These are phyloP conservation scores for Trissonchulus sp. DNA, from an alignment of 2,888 invertebrate species.

Conservation along the genomic window DNA sequence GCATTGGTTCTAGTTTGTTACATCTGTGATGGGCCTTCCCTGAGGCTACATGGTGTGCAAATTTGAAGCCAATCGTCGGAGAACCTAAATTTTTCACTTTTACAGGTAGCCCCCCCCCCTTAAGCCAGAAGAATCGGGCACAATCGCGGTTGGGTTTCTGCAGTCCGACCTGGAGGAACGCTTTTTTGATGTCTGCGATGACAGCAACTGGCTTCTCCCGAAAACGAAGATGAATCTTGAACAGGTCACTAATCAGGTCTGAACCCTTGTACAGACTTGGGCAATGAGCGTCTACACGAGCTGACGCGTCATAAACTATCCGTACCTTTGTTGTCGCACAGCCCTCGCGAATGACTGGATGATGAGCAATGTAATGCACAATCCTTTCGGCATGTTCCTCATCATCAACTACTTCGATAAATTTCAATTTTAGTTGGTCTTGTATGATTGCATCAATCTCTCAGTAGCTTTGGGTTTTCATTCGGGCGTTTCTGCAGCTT, in stretches of 20 bases:
- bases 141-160: constrained; percentile 34
- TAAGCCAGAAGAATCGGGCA: constrained; percentile 34
- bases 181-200: constrained; percentile 36
- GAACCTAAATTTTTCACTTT: too few species aligned
- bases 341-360: too few species aligned
- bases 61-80: too few species aligned
- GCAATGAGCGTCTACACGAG: constrained; percentile 19
- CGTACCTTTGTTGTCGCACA: constrained; percentile 38
- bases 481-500: not conserved
- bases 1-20: too few species aligned
- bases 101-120: too few species aligned
- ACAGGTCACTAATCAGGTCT: constrained; percentile 29
- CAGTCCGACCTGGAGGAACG: constrained; percentile 6
- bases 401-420: constrained; percentile 30
- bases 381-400: not conserved
- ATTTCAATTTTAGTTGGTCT: constrained; percentile 26
- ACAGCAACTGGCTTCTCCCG: constrained; percentile 33
- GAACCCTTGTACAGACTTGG: constrained; percentile 34
- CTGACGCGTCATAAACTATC: constrained; percentile 40
- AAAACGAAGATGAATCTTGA: constrained; percentile 34
- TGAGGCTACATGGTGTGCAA: too few species aligned
- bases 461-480: constrained; percentile 20
- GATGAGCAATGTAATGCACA: constrained; percentile 36
- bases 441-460: constrained; percentile 24
- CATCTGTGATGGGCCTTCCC: too few species aligned